phyloP scores from a whole-genome alignment of 2,113 vertebrate species.

The Butorides virescens region DNA sequence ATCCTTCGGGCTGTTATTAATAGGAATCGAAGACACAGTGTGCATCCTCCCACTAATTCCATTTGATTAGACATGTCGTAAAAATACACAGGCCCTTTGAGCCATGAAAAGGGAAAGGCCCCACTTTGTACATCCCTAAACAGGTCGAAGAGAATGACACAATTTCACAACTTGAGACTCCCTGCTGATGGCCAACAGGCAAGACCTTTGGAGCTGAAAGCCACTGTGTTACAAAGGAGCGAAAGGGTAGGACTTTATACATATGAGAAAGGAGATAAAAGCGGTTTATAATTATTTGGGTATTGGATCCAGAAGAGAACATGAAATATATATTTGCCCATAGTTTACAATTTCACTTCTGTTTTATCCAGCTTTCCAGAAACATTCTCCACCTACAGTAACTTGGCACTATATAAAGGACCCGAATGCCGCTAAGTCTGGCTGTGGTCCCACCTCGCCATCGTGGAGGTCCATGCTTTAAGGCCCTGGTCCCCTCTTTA shows the following conservation, averaged over 20 bases:
- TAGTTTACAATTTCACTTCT: background rate
- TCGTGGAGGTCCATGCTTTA: background rate
- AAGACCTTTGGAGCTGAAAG: background rate
- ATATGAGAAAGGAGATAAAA: background rate
- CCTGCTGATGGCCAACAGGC: background rate
- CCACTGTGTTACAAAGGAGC: background rate
- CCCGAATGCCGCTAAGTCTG: rapidly evolving
- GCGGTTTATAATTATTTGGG: background rate
- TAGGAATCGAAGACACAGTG: background rate
- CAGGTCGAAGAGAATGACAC: background rate
- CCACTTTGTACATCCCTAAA: background rate
- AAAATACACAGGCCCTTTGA: background rate
- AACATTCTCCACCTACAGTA: background rate
- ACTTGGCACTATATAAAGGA: background rate
- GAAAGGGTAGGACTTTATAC: background rate
- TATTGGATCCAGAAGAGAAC: background rate
- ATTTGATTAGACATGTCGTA: constrained; percentile 40
- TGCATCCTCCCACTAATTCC: constrained; percentile 26
- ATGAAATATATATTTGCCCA: background rate
- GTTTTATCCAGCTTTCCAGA: background rate
- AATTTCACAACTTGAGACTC: background rate
- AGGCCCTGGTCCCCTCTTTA: background rate
- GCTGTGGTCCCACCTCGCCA: background rate
- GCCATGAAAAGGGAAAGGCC: background rate
- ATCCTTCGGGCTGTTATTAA: constrained; percentile 55